A percentile compares a stretch with the other conserved stretches of the same genome.
These are phyloP conservation scores for Alentia gelatinosa DNA, from an alignment of 2,888 invertebrate genomes.

Conservation along the genomic window DNA sequence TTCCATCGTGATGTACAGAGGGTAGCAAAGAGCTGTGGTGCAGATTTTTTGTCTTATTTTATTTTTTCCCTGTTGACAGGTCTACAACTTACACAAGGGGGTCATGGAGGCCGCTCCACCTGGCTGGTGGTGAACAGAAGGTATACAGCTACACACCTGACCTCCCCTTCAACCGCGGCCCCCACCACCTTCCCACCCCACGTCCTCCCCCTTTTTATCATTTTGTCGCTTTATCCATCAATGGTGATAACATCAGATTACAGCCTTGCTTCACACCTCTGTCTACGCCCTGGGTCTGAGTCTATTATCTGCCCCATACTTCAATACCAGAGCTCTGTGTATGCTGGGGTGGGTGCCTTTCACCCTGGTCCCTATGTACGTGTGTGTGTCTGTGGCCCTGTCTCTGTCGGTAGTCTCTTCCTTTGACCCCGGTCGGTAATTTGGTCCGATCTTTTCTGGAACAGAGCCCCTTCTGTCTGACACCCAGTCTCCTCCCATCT, in stretches of 20 bases:
- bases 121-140: not conserved
- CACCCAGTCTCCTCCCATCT: not conserved
- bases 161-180: not conserved
- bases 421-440: not conserved
- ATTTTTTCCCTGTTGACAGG: no score
- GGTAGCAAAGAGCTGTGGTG: no score
- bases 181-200: not conserved
- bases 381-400: not conserved
- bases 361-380: no score
- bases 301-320: not conserved
- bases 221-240: not conserved
- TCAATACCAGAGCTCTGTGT: no score
- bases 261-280: slow-evolving; percentile 3
- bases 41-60: no score
- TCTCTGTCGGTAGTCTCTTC: not conserved
- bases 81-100: not conserved
- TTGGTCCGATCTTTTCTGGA: not conserved
- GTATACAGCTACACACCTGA: not conserved
- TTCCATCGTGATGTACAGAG: no score
- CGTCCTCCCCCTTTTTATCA: not conserved
- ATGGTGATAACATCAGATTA: not conserved
- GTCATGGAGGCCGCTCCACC: not conserved
- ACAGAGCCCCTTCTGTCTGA: not conserved
- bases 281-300: not conserved
- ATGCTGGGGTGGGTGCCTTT: no score